phyloP scores from a whole-genome alignment of 2,888 invertebrate genomes.

The Hedya salicella region DNA sequence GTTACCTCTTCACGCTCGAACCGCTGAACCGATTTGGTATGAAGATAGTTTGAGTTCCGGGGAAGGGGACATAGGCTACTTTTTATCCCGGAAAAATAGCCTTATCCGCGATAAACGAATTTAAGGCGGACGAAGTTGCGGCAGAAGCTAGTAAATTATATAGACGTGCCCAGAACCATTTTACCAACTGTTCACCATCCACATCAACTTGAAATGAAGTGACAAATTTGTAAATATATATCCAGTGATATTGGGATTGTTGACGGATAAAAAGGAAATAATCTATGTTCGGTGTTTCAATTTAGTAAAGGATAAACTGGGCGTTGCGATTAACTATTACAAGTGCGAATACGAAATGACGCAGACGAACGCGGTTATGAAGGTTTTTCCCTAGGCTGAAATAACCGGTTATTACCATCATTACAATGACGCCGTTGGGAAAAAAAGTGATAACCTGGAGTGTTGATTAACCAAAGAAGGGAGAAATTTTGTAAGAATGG shows the following conservation, averaged over 20 bases:
- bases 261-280: constrained; percentile 4
- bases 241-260: constrained; percentile 2
- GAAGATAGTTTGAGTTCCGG: no score
- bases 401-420: constrained; percentile 8
- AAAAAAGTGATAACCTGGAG: constrained; percentile 5
- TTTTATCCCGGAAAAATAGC: no score
- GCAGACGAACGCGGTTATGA: constrained; percentile 7
- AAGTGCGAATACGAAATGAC: constrained; percentile 14
- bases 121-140: no score
- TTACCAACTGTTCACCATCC: constrained; percentile 1
- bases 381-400: constrained; percentile 5
- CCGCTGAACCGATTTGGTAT: not conserved
- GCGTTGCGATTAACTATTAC: constrained; percentile 1
- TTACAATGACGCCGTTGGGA: constrained; percentile 9
- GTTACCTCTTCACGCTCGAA: no score
- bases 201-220: not conserved
- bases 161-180: not conserved
- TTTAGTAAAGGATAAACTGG: constrained; percentile 6
- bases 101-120: no score
- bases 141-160: not conserved
- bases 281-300: constrained; percentile 6
- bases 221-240: not conserved
- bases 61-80: no score
- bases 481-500: constrained; percentile 4
- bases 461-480: not conserved